These are phyloP conservation scores for Tetramorium bicarinatum DNA, from an alignment of 2,888 invertebrate genomes.

Conservation along the genomic window DNA sequence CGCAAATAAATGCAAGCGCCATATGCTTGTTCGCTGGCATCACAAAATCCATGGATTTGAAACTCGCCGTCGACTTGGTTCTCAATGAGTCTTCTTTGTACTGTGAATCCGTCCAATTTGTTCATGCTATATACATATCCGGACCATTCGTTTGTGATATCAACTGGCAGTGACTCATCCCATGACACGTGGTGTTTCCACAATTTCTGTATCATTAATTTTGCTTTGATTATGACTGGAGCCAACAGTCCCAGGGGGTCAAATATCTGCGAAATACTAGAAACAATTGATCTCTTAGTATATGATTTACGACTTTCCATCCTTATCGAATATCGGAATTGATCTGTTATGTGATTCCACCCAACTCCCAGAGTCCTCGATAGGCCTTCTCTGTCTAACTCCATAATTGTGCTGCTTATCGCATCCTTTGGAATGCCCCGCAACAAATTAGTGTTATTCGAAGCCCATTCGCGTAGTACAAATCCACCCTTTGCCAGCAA, in stretches of 20 bases:
- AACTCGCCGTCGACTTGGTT: too few relatives aligned
- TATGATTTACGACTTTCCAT: background rate
- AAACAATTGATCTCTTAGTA: background rate
- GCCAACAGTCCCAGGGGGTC: background rate
- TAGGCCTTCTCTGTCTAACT: background rate
- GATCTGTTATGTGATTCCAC: background rate
- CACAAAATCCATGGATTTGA: background rate
- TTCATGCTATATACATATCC: too few relatives aligned
- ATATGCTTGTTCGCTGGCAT: background rate
- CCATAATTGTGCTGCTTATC: background rate
- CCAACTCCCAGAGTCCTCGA: background rate
- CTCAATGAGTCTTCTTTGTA: too few relatives aligned
- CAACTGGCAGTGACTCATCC: background rate
- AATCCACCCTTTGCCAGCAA: background rate
- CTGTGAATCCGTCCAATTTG: too few relatives aligned
- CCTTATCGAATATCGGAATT: background rate
- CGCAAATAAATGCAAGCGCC: background rate
- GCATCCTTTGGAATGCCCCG: background rate
- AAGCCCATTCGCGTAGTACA: background rate
- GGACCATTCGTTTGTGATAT: too few relatives aligned
- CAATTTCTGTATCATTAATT: background rate
- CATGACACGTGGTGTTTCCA: background rate
- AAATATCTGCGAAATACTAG: background rate
- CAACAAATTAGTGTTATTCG: background rate
- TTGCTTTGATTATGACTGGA: background rate